These are phyloP conservation scores for Myotis yumanensis DNA, from an alignment of 2,113 vertebrate genomes.

Conservation along the genomic window DNA sequence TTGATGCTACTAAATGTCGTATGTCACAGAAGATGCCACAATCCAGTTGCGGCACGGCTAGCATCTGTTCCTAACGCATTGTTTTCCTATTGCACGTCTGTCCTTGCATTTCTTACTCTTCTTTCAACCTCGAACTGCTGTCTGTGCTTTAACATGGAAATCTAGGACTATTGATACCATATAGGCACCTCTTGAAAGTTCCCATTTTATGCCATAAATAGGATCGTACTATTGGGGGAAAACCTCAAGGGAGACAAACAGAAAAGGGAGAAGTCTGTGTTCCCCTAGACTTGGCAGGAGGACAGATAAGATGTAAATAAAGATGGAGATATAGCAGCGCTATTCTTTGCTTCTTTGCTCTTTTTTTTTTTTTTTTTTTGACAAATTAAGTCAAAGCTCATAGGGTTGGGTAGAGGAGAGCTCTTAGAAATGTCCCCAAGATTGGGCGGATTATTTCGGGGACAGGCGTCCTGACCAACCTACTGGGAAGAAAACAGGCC, in stretches of 20 bases:
- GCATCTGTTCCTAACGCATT: background rate
- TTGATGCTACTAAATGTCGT: background rate
- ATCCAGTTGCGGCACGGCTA: background rate
- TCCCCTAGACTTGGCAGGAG: background rate
- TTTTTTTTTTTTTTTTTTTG: conserved; percentile 27
- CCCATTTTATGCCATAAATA: background rate
- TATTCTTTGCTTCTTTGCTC: background rate
- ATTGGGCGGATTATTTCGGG: background rate
- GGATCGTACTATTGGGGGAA: background rate
- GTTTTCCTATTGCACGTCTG: background rate
- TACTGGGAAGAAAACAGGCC: background rate
- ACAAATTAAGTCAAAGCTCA: background rate
- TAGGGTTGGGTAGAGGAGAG: background rate
- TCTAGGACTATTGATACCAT: background rate
- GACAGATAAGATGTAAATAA: background rate
- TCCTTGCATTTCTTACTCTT: background rate
- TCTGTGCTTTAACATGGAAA: background rate
- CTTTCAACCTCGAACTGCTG: background rate
- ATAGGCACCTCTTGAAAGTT: background rate
- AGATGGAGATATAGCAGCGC: background rate
- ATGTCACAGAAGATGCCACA: background rate
- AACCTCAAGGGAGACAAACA: background rate
- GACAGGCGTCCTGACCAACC: background rate
- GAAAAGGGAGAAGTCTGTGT: background rate
- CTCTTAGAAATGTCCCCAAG: background rate